Conservation (phyloP, 1,140 invertebrate species). For the Daktulosphaira vitifoliae region DNA sequence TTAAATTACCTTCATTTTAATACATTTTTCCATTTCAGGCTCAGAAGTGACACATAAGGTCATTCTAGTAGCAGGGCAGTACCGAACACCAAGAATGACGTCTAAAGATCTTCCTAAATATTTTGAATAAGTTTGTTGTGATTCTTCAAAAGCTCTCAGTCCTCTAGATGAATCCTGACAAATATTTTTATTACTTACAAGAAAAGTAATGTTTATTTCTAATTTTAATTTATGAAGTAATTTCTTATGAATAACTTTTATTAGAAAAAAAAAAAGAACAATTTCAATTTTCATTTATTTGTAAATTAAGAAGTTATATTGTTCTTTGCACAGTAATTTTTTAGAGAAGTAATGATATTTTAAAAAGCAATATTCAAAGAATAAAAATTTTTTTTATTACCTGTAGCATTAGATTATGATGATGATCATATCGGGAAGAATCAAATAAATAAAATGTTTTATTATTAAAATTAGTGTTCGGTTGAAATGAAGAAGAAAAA, state of each 20-base stretch:
- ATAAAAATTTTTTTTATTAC: constrained; percentile 43
- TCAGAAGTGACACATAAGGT: constrained; percentile 84
- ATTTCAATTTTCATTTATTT: no score
- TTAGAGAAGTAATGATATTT: no score
- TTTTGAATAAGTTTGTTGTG: constrained; percentile 52
- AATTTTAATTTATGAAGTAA: constrained; percentile 30
- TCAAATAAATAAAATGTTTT: constrained; percentile 62
- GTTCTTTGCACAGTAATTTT: no score
- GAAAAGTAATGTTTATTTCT: no score
- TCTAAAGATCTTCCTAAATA: constrained; percentile 57
- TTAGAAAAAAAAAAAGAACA: constrained; percentile 28
- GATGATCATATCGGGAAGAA: constrained; percentile 56
- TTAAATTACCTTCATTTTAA: constrained; percentile 88
- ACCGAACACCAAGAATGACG: constrained; percentile 60
- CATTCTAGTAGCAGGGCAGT: constrained; percentile 70
- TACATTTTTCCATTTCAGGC: constrained; percentile 82
- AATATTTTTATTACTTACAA: constrained; percentile 6
- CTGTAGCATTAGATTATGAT: constrained; percentile 60
- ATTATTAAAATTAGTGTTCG: constrained; percentile 38
- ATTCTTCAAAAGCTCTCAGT: constrained; percentile 52
- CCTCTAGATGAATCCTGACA: constrained; percentile 60
- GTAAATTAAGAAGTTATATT: no score
- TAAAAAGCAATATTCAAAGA: constrained; percentile 31
- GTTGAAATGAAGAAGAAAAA: neutral
- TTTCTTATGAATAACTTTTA: constrained; percentile 8